phyloP scores from a whole-genome alignment of 2,888 invertebrate species.

The Rhamnusium bicolor region DNA sequence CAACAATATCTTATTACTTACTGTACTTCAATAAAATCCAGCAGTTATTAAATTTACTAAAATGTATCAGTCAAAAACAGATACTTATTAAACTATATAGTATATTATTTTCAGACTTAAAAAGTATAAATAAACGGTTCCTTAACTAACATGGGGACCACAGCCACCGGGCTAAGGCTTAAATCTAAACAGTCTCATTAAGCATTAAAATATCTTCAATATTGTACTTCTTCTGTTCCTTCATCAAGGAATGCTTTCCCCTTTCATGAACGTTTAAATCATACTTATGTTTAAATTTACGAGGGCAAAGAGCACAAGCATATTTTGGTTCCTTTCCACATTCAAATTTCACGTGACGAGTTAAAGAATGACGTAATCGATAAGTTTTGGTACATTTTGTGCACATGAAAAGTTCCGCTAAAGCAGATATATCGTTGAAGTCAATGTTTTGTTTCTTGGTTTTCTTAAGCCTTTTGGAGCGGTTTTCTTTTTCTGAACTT shows the following conservation, averaged over 20 bases:
- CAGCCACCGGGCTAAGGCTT: neutral
- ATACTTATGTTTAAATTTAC: constrained; percentile 74
- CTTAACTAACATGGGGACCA: neutral
- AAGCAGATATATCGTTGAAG: constrained; percentile 38
- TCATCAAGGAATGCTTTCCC: constrained; percentile 62
- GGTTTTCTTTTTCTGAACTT: constrained; percentile 51
- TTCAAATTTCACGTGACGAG: constrained; percentile 73
- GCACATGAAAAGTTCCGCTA: constrained; percentile 66
- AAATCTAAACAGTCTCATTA: constrained; percentile 4
- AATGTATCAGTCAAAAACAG: too few relatives aligned
- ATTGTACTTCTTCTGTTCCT: neutral
- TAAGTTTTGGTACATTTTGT: constrained; percentile 73
- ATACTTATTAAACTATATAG: too few relatives aligned
- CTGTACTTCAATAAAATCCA: too few relatives aligned
- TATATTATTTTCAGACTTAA: too few relatives aligned
- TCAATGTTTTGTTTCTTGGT: constrained; percentile 25
- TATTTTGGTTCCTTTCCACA: constrained; percentile 76
- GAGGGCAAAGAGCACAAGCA: constrained; percentile 77
- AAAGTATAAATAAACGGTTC: neutral
- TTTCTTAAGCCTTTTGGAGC: constrained; percentile 42
- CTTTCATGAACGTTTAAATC: constrained; percentile 71
- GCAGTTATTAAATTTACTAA: too few relatives aligned
- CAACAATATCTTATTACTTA: too few relatives aligned
- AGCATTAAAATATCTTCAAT: neutral
- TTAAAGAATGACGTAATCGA: constrained; percentile 72